These are phyloP conservation scores for Tetrao urogallus DNA, from an alignment of 2,113 vertebrate species.

Conservation along the genomic window DNA sequence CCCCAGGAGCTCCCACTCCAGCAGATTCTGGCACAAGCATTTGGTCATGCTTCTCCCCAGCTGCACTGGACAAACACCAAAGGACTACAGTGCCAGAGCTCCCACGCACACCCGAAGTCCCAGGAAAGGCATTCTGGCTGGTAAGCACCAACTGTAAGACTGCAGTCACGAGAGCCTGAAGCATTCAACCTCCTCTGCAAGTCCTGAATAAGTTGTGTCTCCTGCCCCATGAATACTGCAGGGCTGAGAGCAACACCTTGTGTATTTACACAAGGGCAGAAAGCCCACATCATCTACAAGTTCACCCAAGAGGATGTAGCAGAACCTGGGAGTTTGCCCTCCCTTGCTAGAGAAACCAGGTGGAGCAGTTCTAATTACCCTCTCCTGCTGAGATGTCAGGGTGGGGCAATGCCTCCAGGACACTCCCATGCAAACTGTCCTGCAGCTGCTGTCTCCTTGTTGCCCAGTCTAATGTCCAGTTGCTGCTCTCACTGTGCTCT, in stretches of 20 bases:
- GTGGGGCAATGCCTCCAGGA: conserved; percentile 24
- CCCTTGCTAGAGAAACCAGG: neutral
- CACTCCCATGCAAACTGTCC: conserved; percentile 26
- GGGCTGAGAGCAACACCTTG: neutral
- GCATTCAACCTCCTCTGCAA: neutral
- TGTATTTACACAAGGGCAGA: neutral
- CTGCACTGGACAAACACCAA: neutral
- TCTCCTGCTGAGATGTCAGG: conserved; percentile 27
- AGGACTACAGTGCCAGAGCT: neutral
- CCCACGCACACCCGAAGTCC: neutral
- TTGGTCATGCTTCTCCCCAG: neutral
- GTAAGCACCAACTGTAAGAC: neutral
- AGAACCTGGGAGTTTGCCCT: neutral
- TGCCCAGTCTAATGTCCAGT: neutral
- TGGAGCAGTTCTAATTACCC: conserved; percentile 57
- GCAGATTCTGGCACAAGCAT: neutral
- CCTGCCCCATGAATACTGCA: neutral
- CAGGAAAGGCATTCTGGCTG: neutral
- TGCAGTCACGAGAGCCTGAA: neutral
- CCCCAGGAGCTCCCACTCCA: neutral
- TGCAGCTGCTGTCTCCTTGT: conserved; percentile 63
- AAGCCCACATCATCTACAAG: neutral
- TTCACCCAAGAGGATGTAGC: neutral
- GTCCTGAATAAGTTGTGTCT: neutral
- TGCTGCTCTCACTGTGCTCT: conserved; percentile 60